Evolutionary conservation across 1,140 invertebrate species (phyloP), one percentile per base, ranked within the genome.

Genomic region (Heterodera schachtii): DNA sequence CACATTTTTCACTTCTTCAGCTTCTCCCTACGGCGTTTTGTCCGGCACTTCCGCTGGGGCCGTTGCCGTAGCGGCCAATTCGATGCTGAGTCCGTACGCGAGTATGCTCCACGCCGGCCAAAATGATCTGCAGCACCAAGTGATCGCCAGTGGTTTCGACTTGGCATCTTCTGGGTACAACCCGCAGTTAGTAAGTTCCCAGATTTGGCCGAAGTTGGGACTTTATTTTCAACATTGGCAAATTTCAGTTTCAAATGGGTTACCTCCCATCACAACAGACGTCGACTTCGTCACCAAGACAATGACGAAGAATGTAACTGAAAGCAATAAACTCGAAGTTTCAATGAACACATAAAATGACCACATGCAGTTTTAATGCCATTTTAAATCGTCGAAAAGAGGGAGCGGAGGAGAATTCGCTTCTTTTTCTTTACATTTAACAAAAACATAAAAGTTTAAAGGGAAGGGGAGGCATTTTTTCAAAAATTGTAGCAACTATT

Each of bases 1-100:
- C 31, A 31, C 31, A 31, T 31, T 31, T 31, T 31, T 31, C 31
- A 31, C 31, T 86, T 66, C 31, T 86, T 85, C 69, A 87, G 86
- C 73, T 21, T 83, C 79, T 64, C 84, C 78, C 73, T 88, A 87
- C 60, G 87, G 87, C 52, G 86, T 87, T 77, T 73, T 87, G 47
- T 78, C 76, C n/a, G 80, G 80, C 21, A 41, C 79, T 60, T 60
- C 84, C 16, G 82, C 84, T 16, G 83, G 73, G 19, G 84, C 84
- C 21, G 84, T 78, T n/a, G 82, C 83, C 41, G 84, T 84, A 7
- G 84, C 84, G 43, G 86, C 86, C 19, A 78, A 79, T 52, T 80
- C 85, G 4, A 81, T 87, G 77, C 75, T 88, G 41, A 85, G 83
- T 66, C 78, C 75, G 2, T 83, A 83, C 44, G 47, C 82, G 2